Evolutionary conservation across 1,140 invertebrate genomes (phyloP), one percentile per base, ranked within the genome.

Genomic region (Atopsyche davidsoni): DNA sequence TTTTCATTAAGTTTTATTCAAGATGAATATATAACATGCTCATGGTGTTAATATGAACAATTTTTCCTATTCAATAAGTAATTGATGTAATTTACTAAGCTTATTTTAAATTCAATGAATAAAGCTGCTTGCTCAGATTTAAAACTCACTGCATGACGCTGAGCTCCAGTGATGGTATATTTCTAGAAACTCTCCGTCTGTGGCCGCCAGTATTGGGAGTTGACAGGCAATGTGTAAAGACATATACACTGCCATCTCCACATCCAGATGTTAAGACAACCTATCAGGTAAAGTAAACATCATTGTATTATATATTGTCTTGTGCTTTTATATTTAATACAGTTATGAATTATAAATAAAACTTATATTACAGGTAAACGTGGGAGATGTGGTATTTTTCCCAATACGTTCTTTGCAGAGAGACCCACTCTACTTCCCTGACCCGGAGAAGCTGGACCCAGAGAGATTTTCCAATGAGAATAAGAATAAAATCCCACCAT

Each of bases 381-480:
- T n/a, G n/a, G 61, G 57, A 6, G 58, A 55, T 10, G 16, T 32
- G 0, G 0, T 62, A 0, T 21, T 11, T 1, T 61, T 79, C 28
- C 69, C 78, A 2, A 62, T 69, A 3, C 73, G 57, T 47, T 58
- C 62, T 1, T 55, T 81, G 11, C 79, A 82, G 45, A 59, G 56
- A 2, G 68, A 79, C 59, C 63, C 70, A 3, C 51, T 69, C 13
- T 67, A 66, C 38, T 79, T 66, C 51, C 58, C 62, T 0, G 53
- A 78, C 23, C 77, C 77, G 3, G 63, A 72, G 9, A 63, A 57
- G 38, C 79, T 77, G 47, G 58, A 73, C 59, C 77, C 77, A 1
- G 75, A 76, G 48, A 52, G 78, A 31, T 79, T 76, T 51, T 59
- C 60, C 11, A 64, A 67, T 3, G 66, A 72, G 28, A 70, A 72